These are phyloP conservation scores for Grapholita molesta DNA, from an alignment of 1,140 invertebrate species.

Conservation along the genomic window DNA sequence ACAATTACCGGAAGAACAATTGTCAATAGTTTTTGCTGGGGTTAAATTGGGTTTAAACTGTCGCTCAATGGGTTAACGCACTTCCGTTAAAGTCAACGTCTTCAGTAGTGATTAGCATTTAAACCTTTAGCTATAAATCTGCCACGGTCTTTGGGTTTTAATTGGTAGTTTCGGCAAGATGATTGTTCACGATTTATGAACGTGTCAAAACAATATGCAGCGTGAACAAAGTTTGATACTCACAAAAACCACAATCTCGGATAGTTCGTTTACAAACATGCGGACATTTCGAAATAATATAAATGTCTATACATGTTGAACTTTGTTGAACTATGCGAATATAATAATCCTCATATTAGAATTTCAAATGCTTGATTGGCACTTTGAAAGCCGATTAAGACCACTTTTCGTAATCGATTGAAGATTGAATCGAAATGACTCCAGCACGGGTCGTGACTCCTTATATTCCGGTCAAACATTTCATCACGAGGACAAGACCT, in stretches of 20 bases:
- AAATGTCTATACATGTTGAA: not conserved
- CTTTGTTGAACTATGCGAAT: not conserved
- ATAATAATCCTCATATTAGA: not conserved
- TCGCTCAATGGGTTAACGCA: slow-evolving; percentile 9
- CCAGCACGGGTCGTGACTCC: slow-evolving; percentile 32
- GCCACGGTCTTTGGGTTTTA: not conserved
- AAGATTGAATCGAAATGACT: slow-evolving; percentile 26
- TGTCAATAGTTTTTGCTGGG: slow-evolving; percentile 5
- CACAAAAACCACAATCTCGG: not conserved
- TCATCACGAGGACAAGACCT: slow-evolving; percentile 23
- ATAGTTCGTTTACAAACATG: not conserved
- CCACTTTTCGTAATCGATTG: slow-evolving; percentile 35
- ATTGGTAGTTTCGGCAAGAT: not conserved
- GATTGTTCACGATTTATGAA: not conserved
- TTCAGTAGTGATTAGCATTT: slow-evolving; percentile 8
- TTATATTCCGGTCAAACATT: slow-evolving; percentile 30
- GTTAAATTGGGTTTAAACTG: slow-evolving; percentile 10
- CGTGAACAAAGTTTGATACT: not conserved
- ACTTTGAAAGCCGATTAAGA: slow-evolving; percentile 25
- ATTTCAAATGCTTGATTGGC: slow-evolving; percentile 28
- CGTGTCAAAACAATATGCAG: not conserved
- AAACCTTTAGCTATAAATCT: slow-evolving; percentile 9
- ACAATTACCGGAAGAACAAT: slow-evolving; percentile 44
- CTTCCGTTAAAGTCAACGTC: slow-evolving; percentile 14
- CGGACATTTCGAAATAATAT: not conserved